phyloP scores from a whole-genome alignment of 2,797 vertebrate species.

The Hirundo rustica region DNA sequence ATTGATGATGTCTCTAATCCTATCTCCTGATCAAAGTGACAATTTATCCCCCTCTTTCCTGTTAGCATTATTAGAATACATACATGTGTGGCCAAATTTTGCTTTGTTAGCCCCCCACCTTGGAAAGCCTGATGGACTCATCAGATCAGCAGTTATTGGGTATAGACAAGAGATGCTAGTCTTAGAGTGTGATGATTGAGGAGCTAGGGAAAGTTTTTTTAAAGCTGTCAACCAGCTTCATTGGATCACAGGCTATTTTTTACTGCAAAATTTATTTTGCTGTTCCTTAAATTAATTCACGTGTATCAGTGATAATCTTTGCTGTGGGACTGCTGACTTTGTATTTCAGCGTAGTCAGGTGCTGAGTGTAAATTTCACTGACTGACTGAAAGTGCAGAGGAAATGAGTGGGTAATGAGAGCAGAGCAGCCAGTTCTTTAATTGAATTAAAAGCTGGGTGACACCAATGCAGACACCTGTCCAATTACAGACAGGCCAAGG shows the following conservation, averaged over 20 bases:
- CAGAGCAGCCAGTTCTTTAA: slow-evolving; percentile 91
- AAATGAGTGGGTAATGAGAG: slow-evolving; percentile 93
- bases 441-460: slow-evolving; percentile 97
- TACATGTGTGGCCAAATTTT: background rate
- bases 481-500: slow-evolving; percentile 86
- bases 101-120: background rate
- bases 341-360: slow-evolving; percentile 78
- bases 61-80: background rate
- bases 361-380: slow-evolving; percentile 84
- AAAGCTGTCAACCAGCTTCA: background rate
- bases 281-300: slow-evolving; percentile 37
- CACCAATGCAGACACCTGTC: slow-evolving; percentile 86
- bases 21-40: background rate
- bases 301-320: slow-evolving; percentile 56
- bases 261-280: slow-evolving; percentile 26
- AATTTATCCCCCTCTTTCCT: background rate
- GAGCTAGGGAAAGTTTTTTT: background rate
- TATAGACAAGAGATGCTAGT: background rate
- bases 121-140: background rate
- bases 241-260: slow-evolving; percentile 5
- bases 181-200: background rate
- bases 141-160: background rate
- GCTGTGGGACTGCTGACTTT: slow-evolving; percentile 56
- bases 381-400: slow-evolving; percentile 85
- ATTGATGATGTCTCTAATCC: background rate